Evolutionary conservation across 2,797 vertebrate species (phyloP).

Genomic region (Phylloscopus collybita): DNA sequence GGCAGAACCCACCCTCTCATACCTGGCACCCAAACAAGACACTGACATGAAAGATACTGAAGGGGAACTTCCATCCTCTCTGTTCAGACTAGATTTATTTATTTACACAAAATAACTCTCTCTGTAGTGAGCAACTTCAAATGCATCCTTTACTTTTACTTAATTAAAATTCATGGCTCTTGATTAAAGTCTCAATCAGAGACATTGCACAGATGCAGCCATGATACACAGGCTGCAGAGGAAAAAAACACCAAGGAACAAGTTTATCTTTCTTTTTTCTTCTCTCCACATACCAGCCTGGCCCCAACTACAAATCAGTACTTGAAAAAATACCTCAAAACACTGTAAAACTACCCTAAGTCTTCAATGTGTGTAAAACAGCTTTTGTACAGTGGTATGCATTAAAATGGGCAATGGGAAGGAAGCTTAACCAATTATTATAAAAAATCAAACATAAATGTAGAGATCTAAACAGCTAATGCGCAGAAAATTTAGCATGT

Average conservation of each 20-base stretch:
- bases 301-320: neutral
- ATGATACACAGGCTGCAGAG: neutral
- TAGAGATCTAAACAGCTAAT: neutral
- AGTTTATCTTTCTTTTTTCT: neutral
- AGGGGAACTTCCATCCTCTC: neutral
- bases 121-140: neutral
- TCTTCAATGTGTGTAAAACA: neutral
- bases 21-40: fast-evolving
- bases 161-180: conserved; percentile 11
- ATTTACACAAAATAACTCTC: neutral
- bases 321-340: neutral
- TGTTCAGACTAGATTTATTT: neutral
- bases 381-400: neutral
- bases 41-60: neutral
- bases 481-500: neutral
- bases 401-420: neutral
- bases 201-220: neutral
- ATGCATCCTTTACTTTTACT: neutral
- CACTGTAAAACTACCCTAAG: neutral
- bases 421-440: neutral
- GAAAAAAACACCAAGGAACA: neutral
- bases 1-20: neutral
- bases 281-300: neutral
- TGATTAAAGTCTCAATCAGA: neutral
- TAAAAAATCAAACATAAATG: neutral